Evolutionary conservation across 2,888 invertebrate species (phyloP), one percentile per base, ranked within the genome.

Genomic region (Lepidocyrtoides sp.): DNA sequence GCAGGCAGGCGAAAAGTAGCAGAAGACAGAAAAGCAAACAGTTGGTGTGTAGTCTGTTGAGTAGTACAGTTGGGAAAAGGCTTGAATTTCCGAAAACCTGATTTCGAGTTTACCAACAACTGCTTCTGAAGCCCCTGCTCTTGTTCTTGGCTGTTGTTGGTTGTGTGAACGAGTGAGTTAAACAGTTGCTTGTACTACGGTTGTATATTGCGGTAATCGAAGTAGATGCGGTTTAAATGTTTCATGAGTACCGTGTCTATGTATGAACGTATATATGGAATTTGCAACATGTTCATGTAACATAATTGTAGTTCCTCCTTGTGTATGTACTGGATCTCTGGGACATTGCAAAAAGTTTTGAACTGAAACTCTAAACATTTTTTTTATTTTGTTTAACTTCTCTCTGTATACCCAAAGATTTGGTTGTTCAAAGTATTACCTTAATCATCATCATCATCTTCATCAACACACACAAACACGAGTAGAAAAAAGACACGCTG

Each of bases 1-100:
- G 44, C 60, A 63, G 32, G 29, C 8, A 54, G 54, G 57, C 20
- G 63, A 41, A 41, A 36, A 82, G n/a, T n/a, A n/a, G n/a, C n/a
- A 60, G 66, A 36, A 86, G 86, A 44, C 44, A 36, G 77, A 7
- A 75, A 48, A 77, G 48, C 86, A 86, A 86, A 86, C 86, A 86
- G 77, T 63, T 60, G 69, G 69, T 48, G 51, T 75, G 48, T 69
- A 63, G 86, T 75, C 86, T 44, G 48, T 29, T 77, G 86, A 86
- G 63, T 63, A 86, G n/a, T 63, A 84, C 77, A 75, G 32, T 63
- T 41, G 77, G 86, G 86, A 86, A 63, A 86, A 57, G 26, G 20
- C 63, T 63, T 66, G 63, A 75, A 48, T 77, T 86, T 77, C 63
- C 54, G 4, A 75, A 75, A 48, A 77, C 77, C 77, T 14, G 63